Evolutionary conservation across 2,797 vertebrate genomes (phyloP), one percentile per base, ranked within the genome.

Genomic region (Brachymystax lenok): DNA sequence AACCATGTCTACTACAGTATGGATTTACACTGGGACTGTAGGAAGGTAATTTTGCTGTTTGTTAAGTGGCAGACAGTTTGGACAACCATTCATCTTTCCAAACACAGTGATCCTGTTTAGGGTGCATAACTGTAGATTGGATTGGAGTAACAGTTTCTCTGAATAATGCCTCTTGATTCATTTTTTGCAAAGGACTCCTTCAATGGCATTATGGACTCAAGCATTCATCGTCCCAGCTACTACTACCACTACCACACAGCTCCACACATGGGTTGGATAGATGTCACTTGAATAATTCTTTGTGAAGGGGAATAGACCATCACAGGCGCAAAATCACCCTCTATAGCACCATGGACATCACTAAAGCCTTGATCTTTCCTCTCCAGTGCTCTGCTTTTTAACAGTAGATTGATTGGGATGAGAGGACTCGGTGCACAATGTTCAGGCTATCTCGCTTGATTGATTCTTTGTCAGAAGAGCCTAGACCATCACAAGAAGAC

Each of bases 381-480:
- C 54, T 72, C 40, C 3, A 46, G 10, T 1, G 19, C 73, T 46
- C 50, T 70, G n/a, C 2, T 70, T 77, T 80, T 75, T 54, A 13
- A 76, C n/a, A 64, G 1, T 75, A 24, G 73, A 80, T 77, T 74
- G 79, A 5, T 21, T 63, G 24, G 27, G 71, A 85, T 54, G 56
- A 69, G 76, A 73, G 61, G 73, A 80, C 52, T 46, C 50, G 13
- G 14, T 63, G 28, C 75, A 71, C 72, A 70, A 61, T 77, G 74
- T 73, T 71, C 67, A 75, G 27, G 21, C 21, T 52, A 14, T 70
- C 46, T 61, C 21, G 54, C 30, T 68, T 80, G 74, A 88, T 85
- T 82, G 76, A 83, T 82, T 69, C 73, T 77, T 56, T 28, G 68
- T 76, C 76, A 72, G 27, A 35, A 68, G 12, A 68, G 73, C 27